These are phyloP conservation scores for Molanna angustata DNA, from an alignment of 2,888 invertebrate species.

Conservation along the genomic window DNA sequence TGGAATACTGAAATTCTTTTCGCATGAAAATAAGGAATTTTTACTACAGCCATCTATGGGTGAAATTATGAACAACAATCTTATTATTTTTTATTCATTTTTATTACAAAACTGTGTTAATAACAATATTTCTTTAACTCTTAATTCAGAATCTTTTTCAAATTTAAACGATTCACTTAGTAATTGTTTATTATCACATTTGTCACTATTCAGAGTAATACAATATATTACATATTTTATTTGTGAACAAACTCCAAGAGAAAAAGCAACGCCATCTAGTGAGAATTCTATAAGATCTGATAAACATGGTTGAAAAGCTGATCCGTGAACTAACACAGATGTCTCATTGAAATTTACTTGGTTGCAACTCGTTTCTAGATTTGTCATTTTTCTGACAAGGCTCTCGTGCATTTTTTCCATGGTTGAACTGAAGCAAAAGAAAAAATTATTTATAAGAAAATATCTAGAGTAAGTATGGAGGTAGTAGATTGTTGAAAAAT, in stretches of 20 bases:
- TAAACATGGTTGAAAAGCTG: slow-evolving; percentile 40
- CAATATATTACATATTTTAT: slow-evolving; percentile 36
- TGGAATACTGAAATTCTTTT: too few relatives aligned
- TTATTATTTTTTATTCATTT: slow-evolving; percentile 16
- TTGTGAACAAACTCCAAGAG: slow-evolving; percentile 35
- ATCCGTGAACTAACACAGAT: slow-evolving; percentile 37
- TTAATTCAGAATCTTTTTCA: slow-evolving; percentile 34
- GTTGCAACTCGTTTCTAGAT: slow-evolving; percentile 30
- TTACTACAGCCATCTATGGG: neutral
- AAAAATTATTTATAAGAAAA: neutral
- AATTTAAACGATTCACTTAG: slow-evolving; percentile 38
- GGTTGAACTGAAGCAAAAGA: slow-evolving; percentile 36
- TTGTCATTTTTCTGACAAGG: slow-evolving; percentile 37
- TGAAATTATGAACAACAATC: neutral
- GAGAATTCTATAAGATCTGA: slow-evolving; percentile 37
- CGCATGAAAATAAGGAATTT: too few relatives aligned
- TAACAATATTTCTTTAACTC: slow-evolving; percentile 36
- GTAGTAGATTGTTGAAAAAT: too few relatives aligned
- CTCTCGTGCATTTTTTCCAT: slow-evolving; percentile 37
- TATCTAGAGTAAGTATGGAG: too few relatives aligned
- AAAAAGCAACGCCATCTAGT: slow-evolving; percentile 38
- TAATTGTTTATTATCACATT: slow-evolving; percentile 33
- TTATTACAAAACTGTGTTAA: slow-evolving; percentile 33
- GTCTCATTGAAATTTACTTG: slow-evolving; percentile 37
- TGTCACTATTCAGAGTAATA: slow-evolving; percentile 36